A percentile compares a stretch with the other conserved stretches of the same genome.
Conservation (phyloP, 2,888 invertebrate species). For the Athetis lepigone region DNA sequence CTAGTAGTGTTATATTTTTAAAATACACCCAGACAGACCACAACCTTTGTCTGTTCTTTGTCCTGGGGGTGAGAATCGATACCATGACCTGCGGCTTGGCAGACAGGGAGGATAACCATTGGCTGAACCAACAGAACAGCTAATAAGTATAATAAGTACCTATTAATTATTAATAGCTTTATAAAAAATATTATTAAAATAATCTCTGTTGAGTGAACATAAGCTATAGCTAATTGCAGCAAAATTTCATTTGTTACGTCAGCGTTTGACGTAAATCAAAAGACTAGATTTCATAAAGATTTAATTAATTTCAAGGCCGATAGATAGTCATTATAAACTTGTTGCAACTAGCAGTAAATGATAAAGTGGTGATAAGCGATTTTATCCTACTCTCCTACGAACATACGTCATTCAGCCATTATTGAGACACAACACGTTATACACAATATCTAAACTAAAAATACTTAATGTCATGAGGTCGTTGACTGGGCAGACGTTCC, state of each 20-base stretch:
- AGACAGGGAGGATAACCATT: too few relatives aligned
- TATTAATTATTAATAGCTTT: too few relatives aligned
- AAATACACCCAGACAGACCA: too few relatives aligned
- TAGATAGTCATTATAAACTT: conserved; percentile 10
- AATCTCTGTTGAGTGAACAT: too few relatives aligned
- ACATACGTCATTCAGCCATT: background rate
- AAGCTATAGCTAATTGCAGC: too few relatives aligned
- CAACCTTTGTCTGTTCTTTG: too few relatives aligned
- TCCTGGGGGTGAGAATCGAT: too few relatives aligned
- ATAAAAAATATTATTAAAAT: too few relatives aligned
- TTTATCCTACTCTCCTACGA: conserved; percentile 9
- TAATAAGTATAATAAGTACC: too few relatives aligned
- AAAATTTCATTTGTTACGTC: background rate
- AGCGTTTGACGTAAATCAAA: background rate
- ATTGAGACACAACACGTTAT: conserved; percentile 4
- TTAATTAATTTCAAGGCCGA: background rate
- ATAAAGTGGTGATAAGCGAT: conserved; percentile 17
- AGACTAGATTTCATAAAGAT: background rate
- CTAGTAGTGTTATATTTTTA: too few relatives aligned
- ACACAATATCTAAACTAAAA: conserved; percentile 28
- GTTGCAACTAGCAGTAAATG: conserved; percentile 14
- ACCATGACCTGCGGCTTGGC: too few relatives aligned
- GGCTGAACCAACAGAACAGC: too few relatives aligned
- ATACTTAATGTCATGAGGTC: conserved; percentile 15
- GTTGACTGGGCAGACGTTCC: conserved; percentile 41